Conservation (phyloP, 2,888 invertebrate species). For the Spilosoma lubricipeda region DNA sequence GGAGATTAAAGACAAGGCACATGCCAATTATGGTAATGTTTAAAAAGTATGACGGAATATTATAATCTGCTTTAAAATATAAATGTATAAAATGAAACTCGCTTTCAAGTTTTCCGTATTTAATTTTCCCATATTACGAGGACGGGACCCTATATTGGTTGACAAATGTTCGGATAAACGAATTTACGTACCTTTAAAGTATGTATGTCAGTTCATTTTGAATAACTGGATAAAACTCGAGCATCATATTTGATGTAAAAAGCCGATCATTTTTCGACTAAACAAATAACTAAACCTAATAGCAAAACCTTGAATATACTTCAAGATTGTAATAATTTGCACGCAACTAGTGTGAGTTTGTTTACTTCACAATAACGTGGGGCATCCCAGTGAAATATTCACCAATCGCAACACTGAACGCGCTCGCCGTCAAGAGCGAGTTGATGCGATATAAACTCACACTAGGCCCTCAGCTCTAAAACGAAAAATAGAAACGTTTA, state of each 20-base stretch:
- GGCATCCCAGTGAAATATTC: background rate
- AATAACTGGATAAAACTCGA: background rate
- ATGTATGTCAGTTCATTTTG: background rate
- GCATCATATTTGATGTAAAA: background rate
- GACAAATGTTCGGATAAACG: background rate
- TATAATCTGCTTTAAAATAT: background rate
- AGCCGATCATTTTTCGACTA: background rate
- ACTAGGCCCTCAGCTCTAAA: background rate
- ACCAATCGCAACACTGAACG: background rate
- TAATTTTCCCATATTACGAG: background rate
- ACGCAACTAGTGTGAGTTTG: background rate
- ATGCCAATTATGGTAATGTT: conserved; percentile 8
- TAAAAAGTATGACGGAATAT: background rate
- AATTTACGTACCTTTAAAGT: background rate
- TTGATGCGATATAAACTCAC: background rate
- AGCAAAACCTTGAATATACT: background rate
- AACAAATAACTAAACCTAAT: background rate
- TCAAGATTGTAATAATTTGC: too few species aligned
- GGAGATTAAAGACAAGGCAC: background rate
- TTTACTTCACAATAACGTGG: too few species aligned
- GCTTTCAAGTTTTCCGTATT: background rate
- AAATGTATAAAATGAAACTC: background rate
- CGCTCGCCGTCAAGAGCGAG: background rate
- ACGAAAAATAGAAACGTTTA: background rate
- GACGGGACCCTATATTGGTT: background rate